A percentile compares a stretch with the other conserved stretches of the same genome.
Conservation (phyloP, 2,113 vertebrate species). For the Dromas ardeola region DNA sequence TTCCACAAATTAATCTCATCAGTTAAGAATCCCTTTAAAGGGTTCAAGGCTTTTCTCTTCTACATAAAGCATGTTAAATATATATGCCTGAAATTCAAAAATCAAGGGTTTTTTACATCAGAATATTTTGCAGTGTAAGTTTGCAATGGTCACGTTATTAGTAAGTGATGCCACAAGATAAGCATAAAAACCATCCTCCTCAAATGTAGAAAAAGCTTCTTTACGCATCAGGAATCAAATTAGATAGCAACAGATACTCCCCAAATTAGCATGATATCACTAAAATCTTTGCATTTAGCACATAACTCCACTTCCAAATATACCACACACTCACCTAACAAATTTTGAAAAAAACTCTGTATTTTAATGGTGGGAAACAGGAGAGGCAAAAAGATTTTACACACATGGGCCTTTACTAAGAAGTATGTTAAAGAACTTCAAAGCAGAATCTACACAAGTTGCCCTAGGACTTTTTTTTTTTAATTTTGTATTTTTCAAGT, state of each 20-base stretch:
- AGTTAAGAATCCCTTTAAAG: not conserved
- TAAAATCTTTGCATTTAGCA: not conserved
- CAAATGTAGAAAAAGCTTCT: not conserved
- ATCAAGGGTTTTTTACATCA: not conserved
- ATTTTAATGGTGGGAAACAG: not conserved
- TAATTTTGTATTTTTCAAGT: not conserved
- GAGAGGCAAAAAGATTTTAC: not conserved
- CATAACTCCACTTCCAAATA: not conserved
- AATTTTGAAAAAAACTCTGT: not conserved
- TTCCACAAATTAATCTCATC: conserved; percentile 10
- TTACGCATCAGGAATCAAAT: not conserved
- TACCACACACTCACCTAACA: not conserved
- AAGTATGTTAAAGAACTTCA: not conserved
- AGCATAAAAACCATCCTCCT: not conserved
- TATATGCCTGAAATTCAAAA: not conserved
- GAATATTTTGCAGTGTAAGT: not conserved
- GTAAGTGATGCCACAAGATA: not conserved
- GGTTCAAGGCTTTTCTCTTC: not conserved
- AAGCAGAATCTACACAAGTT: not conserved
- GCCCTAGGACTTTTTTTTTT: not conserved
- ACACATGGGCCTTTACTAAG: not conserved
- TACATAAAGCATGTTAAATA: not conserved
- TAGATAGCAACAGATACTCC: not conserved
- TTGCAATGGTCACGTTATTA: not conserved
- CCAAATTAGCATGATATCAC: not conserved